phyloP scores from a whole-genome alignment of 2,888 invertebrate species.

The Ormia ochracea region DNA sequence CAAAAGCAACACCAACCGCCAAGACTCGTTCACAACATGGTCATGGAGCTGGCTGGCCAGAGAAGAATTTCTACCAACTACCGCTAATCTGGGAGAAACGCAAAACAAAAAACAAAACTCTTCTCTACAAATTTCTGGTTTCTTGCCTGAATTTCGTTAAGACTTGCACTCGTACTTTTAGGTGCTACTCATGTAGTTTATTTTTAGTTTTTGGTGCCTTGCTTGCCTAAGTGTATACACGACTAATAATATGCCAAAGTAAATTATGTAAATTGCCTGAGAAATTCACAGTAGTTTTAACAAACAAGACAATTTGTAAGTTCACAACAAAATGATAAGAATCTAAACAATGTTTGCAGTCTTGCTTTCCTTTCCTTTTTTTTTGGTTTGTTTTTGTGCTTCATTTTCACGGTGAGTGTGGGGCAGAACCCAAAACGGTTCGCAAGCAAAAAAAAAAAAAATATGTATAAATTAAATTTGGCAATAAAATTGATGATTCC shows the following conservation, averaged over 20 bases:
- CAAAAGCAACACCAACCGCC: constrained; percentile 49
- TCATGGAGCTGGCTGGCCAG: not conserved
- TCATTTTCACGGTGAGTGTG: constrained; percentile 6
- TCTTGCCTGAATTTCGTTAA: constrained; percentile 10
- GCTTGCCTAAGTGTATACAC: constrained; percentile 41
- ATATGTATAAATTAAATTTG: no score
- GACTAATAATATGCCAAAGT: constrained; percentile 56
- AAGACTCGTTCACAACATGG: constrained; percentile 14
- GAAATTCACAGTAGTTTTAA: constrained; percentile 59
- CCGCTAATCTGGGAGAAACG: constrained; percentile 38
- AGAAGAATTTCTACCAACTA: constrained; percentile 37
- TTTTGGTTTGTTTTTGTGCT: not conserved
- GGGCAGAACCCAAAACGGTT: no score
- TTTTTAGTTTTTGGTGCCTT: constrained; percentile 13
- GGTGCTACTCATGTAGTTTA: constrained; percentile 15
- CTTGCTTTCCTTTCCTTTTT: no score
- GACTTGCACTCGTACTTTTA: constrained; percentile 7
- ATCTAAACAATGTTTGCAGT: constrained; percentile 54
- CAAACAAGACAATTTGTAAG: constrained; percentile 63
- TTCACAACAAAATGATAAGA: constrained; percentile 61
- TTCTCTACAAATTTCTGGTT: constrained; percentile 45
- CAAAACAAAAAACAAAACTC: not conserved
- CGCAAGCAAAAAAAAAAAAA: no score
- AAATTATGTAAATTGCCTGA: constrained; percentile 63
- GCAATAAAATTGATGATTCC: no score